Evolutionary conservation across 2,113 vertebrate species (phyloP).

Genomic region (Macquaria australasica): DNA sequence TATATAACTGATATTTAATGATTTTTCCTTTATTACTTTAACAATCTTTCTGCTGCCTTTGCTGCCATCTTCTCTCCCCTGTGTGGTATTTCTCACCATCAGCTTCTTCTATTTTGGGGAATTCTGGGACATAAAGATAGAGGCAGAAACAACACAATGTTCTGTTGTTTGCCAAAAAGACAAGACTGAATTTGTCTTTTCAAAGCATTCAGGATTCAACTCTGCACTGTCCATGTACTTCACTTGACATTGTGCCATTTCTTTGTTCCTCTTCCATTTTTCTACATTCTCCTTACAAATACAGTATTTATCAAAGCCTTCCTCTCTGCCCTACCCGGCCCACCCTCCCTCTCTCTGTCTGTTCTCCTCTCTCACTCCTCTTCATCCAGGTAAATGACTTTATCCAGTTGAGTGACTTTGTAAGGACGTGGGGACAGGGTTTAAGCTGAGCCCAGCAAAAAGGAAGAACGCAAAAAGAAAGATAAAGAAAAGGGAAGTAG

Average conservation of each 20-base stretch:
- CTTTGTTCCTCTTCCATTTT: slow-evolving; percentile 24
- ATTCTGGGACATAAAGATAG: slow-evolving; percentile 8
- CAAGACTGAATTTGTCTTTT: slow-evolving; percentile 7
- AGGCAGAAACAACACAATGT: neutral
- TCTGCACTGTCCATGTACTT: neutral
- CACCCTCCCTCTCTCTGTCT: slow-evolving; percentile 4
- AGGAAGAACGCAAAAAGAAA: slow-evolving; percentile 53
- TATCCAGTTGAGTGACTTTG: slow-evolving; percentile 80
- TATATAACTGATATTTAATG: neutral
- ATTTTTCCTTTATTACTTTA: neutral
- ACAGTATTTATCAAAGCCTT: slow-evolving; percentile 43
- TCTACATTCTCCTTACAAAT: slow-evolving; percentile 42
- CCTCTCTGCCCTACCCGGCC: neutral
- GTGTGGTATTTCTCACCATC: neutral
- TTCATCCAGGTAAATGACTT: slow-evolving; percentile 81
- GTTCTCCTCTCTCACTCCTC: slow-evolving; percentile 34
- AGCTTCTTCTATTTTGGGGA: neutral
- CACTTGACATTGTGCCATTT: neutral
- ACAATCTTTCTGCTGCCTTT: neutral
- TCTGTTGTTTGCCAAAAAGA: neutral
- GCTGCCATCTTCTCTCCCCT: neutral
- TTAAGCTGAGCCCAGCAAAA: slow-evolving; percentile 78
- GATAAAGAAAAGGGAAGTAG: slow-evolving; percentile 65
- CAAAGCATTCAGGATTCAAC: neutral
- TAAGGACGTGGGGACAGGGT: slow-evolving; percentile 69